Base-by-base conservation (phyloP, 2,113 vertebrate species). In the Gobiocypris rarus region DNA sequence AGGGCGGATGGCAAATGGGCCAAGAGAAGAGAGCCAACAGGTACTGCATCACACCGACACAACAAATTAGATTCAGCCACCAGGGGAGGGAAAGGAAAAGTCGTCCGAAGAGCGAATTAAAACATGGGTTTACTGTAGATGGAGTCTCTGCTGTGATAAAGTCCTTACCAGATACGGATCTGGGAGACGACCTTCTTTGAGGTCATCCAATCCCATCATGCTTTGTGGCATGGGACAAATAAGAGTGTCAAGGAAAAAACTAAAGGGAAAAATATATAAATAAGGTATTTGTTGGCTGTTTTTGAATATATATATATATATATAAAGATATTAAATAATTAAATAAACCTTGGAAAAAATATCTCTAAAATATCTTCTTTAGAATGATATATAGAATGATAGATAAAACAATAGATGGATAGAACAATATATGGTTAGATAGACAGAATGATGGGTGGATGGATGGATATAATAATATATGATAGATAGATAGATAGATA, bases 21-120 rank as follows among this genome's bases (percentile, higher is more conserved):
- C 11, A 15, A 28, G 71, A 78, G 85, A 67, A 67, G 76, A 79
- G 78, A 80, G 61, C 59, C 76, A 80, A 84, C 77, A 81, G 83
- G 86, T 74, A 81, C 69, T 83, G 84, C 75, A 85, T 85, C 84
- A 88, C 75, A 63, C 48, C 58, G 69, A 85, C 83, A 70, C 58
- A 26, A 77, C 75, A 56, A 85, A 85, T 88, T 85, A 79, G 61
- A 81, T 85, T 80, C 9, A 22, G 52, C 31, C 70, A 6, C 15
- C 4, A 54, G 74, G 71, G 63, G 61, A 50, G 26, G 34, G 56
- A 5, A 45, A 6, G n/a, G 76, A 45, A 56, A 22, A 81, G 45
- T 54, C 43, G n/a, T 75, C 59, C 48, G 58, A 58, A 31, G 28
- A 76, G 41, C 26, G 3, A 69, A 80, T 67, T 80, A 67, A 50